Evolutionary conservation across 2,113 vertebrate species (phyloP), one percentile per base, ranked within the genome.

Genomic region (Aegotheles bennettii): DNA sequence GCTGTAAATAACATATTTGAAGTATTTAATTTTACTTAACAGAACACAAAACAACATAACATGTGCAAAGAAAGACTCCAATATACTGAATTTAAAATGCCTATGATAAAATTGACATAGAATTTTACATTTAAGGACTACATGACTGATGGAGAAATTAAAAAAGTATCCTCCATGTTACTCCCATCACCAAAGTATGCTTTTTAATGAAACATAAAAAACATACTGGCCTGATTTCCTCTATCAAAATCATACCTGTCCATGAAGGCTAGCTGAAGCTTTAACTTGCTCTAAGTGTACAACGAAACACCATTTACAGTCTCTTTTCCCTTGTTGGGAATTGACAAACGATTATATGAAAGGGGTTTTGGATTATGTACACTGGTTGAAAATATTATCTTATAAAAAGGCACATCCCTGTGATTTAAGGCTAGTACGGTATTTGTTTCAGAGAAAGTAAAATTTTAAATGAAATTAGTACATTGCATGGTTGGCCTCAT

Each of bases 391-490:
- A 97, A 93, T 79, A 94, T 77, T 95, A 89, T 97, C 90, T 89
- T 84, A 95, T 96, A 97, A 98, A 97, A 99, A 99, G 99, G 99
- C 99, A 99, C 99, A 94, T 97, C 97, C 96, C 97, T 97, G 98
- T 97, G 96, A 98, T 95, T 98, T 98, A 98, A 99, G 98, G 98
- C 98, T 98, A 98, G 96, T 97, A 95, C 1, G 96, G 98, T 96
- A 97, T 95, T 95, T 83, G 84, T 97, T 97, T 97, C 78, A 95
- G 31, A 96, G 84, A 97, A 94, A 96, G 87, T 96, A 96, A 94
- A 68, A 92, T 93, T 90, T 95, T 93, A 97, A 95, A 91, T 86
- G 75, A 87, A 94, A 95, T 96, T 90, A 95, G 67, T 95, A 96
- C 78, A 94, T 91, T 74, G 69, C 71, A 75, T 92, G 91, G 86